Conservation (phyloP, 1,140 invertebrate genomes). For the Portunus trituberculatus region DNA sequence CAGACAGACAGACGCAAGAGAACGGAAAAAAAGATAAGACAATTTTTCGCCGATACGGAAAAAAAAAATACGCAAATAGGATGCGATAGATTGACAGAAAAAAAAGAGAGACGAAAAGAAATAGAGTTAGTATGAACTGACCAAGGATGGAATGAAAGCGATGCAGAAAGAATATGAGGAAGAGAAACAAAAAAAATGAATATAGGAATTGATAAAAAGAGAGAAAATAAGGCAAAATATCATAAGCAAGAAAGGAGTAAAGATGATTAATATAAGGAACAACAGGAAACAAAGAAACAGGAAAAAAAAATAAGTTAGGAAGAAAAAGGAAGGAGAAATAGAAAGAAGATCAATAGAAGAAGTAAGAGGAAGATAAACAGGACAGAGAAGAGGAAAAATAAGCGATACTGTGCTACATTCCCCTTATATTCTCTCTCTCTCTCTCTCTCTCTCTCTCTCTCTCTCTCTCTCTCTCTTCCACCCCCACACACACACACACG, state of each 20-base stretch:
- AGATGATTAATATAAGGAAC: no score
- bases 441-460: slow-evolving; percentile 11
- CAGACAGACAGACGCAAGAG: not conserved
- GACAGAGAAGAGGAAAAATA: not conserved
- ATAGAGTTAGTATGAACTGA: not conserved
- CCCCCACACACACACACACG: no score
- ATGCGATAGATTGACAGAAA: not conserved
- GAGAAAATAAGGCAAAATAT: not conserved
- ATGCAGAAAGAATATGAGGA: not conserved
- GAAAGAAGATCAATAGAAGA: not conserved
- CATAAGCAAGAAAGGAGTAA: not conserved
- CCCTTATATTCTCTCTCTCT: not conserved
- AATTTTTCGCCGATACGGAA: no score
- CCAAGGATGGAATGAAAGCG: not conserved
- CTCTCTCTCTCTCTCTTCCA: not conserved
- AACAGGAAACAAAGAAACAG: not conserved
- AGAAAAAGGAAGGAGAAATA: not conserved
- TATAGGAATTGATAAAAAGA: not conserved
- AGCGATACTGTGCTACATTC: no score
- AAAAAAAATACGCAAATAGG: not conserved
- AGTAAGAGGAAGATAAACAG: not conserved
- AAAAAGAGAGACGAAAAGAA: no score
- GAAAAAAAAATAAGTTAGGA: not conserved
- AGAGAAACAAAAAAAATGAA: not conserved
- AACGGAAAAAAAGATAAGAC: no score